phyloP scores from a whole-genome alignment of 2,888 invertebrate species.

The Galerucella calmariensis region DNA sequence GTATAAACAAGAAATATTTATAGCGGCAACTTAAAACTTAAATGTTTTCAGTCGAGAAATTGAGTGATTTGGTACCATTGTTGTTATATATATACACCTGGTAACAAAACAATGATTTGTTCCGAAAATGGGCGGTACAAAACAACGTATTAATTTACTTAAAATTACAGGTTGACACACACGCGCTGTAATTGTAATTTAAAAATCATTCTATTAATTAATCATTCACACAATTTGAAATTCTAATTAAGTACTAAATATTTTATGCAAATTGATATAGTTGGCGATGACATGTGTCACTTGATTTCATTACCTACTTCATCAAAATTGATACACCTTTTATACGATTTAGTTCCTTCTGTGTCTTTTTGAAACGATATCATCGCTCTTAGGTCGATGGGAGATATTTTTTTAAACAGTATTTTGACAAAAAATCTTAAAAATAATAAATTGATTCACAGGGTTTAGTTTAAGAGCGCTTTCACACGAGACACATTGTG shows the following conservation, averaged over 20 bases:
- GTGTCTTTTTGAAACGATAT: slow-evolving; percentile 16
- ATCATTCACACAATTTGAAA: slow-evolving; percentile 38
- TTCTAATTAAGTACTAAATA: slow-evolving; percentile 39
- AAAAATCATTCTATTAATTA: slow-evolving; percentile 35
- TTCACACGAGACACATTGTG: too few relatives aligned
- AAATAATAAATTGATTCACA: too few relatives aligned
- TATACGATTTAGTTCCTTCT: slow-evolving; percentile 24
- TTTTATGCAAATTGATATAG: slow-evolving; percentile 41
- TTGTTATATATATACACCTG: slow-evolving; percentile 36
- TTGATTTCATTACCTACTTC: slow-evolving; percentile 32
- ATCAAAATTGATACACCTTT: slow-evolving; percentile 39
- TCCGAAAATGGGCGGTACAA: slow-evolving; percentile 32
- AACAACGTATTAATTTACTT: slow-evolving; percentile 31
- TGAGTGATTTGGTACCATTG: slow-evolving; percentile 15
- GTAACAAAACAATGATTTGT: slow-evolving; percentile 41
- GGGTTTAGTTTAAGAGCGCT: too few relatives aligned
- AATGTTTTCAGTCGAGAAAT: neutral
- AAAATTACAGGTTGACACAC: slow-evolving; percentile 32
- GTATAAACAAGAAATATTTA: too few relatives aligned
- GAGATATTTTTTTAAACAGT: neutral
- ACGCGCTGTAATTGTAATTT: slow-evolving; percentile 30
- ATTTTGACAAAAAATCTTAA: neutral
- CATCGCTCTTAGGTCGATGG: neutral
- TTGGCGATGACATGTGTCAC: slow-evolving; percentile 43
- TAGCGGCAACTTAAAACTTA: neutral